These are phyloP conservation scores for Chironomus tentans DNA, from an alignment of 2,888 invertebrate genomes.

Conservation along the genomic window DNA sequence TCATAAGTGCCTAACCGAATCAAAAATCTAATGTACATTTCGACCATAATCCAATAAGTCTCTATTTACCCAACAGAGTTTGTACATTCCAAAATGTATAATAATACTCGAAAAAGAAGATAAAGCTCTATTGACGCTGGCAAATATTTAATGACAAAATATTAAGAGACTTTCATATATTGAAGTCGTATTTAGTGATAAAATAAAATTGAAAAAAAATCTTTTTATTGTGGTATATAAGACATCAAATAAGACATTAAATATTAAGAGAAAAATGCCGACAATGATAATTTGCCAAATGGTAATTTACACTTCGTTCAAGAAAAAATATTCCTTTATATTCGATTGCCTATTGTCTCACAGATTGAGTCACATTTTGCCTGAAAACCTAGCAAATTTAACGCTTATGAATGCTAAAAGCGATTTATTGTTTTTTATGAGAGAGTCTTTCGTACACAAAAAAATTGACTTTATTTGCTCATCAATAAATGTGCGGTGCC, in stretches of 20 bases:
- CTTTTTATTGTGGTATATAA: neutral
- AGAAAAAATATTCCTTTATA: neutral
- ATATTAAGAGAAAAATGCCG: neutral
- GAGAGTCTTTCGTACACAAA: neutral
- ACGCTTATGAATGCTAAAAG: neutral
- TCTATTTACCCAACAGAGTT: neutral
- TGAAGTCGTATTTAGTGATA: neutral
- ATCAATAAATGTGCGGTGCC: neutral
- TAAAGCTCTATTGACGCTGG: neutral
- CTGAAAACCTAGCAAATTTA: too few relatives aligned
- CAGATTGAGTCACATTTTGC: too few relatives aligned
- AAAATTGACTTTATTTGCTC: neutral
- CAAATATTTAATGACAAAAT: neutral
- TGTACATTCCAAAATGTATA: too few relatives aligned
- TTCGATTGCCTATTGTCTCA: neutral
- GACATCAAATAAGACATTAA: neutral
- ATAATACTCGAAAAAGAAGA: too few relatives aligned
- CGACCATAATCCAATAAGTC: neutral
- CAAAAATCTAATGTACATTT: too few relatives aligned
- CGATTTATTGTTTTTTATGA: neutral
- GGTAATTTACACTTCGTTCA: neutral
- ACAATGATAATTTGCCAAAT: neutral
- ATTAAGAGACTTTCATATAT: neutral
- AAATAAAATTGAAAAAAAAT: neutral
- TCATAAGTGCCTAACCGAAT: neutral